A percentile compares a stretch with the other conserved stretches of the same genome.
These are phyloP conservation scores for Venustaconcha ellipsiformis DNA, from an alignment of 1,140 invertebrate genomes.

Conservation along the genomic window DNA sequence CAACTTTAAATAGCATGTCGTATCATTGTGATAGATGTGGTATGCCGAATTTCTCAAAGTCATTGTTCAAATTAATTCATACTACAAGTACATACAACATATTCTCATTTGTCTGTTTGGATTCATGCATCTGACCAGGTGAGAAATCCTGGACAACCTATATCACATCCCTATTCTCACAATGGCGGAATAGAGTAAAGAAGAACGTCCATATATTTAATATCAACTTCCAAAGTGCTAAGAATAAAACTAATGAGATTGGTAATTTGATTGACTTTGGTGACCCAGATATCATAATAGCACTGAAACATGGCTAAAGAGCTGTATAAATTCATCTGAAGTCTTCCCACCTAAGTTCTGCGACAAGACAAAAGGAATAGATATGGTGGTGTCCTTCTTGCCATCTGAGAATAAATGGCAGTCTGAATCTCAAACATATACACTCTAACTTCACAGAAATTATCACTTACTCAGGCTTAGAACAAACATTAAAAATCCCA, in stretches of 20 bases:
- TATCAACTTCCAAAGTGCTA: conserved; percentile 16
- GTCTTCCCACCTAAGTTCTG: conserved; percentile 7
- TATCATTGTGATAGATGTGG: conserved; percentile 30
- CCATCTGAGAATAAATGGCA: not conserved
- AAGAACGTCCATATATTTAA: not conserved
- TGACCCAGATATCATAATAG: conserved; percentile 11
- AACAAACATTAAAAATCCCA: too few relatives aligned
- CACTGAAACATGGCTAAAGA: conserved; percentile 13
- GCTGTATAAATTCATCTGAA: conserved; percentile 5
- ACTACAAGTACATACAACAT: not conserved
- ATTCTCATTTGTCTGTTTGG: not conserved
- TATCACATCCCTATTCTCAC: conserved; percentile 5
- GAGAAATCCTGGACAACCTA: not conserved
- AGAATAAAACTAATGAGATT: conserved; percentile 16
- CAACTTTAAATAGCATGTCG: conserved; percentile 7
- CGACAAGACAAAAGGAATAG: conserved; percentile 10
- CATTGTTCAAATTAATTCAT: conserved; percentile 14
- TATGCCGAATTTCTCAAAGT: conserved; percentile 16
- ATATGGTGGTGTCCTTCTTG: conserved; percentile 18
- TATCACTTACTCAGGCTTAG: too few relatives aligned
- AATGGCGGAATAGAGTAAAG: not conserved
- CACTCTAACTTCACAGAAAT: too few relatives aligned
- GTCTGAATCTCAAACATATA: too few relatives aligned
- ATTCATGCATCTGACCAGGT: too few relatives aligned
- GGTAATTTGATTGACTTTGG: conserved; percentile 12